Conservation (phyloP, 2,113 vertebrate species). For the Heliornis fulica region DNA sequence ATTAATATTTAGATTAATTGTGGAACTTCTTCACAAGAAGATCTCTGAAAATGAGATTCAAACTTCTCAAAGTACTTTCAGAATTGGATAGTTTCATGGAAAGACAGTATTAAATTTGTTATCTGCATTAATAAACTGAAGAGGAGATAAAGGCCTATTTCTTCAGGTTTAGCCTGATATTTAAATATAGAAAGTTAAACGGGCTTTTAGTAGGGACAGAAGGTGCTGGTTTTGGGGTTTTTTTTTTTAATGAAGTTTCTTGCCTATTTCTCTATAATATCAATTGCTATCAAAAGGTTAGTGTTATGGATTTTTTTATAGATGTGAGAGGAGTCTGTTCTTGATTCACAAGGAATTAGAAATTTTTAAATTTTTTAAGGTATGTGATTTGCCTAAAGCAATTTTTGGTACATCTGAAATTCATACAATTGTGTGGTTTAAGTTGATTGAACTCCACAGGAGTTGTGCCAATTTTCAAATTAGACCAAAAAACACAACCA, state of each 20-base stretch:
- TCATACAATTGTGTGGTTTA: neutral
- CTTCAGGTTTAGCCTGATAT: neutral
- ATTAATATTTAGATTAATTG: neutral
- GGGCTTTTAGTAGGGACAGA: neutral
- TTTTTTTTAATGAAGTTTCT: neutral
- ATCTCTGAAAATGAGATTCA: neutral
- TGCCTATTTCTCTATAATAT: neutral
- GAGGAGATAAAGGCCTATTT: neutral
- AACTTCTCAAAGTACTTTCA: neutral
- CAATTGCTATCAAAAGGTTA: neutral
- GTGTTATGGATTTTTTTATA: neutral
- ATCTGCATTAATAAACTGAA: neutral
- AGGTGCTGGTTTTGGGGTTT: too few species aligned
- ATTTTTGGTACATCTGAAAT: neutral
- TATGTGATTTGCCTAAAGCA: neutral
- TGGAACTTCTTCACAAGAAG: neutral
- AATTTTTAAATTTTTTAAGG: neutral
- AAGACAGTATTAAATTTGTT: neutral
- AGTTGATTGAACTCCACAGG: neutral
- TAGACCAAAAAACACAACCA: neutral
- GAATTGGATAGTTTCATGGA: neutral
- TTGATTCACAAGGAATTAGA: neutral
- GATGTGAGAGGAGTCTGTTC: neutral
- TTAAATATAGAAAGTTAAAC: neutral
- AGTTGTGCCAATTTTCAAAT: neutral